A percentile compares a stretch with the other conserved stretches of the same genome.
Evolutionary conservation across 2,888 invertebrate genomes (phyloP).

Genomic region (Cryptophagus acutangulus): DNA sequence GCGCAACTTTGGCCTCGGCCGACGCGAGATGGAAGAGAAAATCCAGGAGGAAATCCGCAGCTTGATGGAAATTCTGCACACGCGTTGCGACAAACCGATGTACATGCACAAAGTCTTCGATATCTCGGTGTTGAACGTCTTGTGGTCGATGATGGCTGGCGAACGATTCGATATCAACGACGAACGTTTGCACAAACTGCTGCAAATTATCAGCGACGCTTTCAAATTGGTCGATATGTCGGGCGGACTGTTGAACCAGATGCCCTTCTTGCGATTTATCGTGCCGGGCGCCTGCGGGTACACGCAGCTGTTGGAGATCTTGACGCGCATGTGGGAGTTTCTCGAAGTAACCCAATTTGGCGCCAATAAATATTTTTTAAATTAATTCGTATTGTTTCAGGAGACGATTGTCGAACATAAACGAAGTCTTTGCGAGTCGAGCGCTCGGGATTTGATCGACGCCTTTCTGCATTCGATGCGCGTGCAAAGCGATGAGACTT

Average conservation of each 20-base stretch:
- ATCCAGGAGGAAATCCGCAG: constrained; percentile 55
- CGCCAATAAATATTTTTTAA: neutral
- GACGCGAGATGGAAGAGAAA: constrained; percentile 56
- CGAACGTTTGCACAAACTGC: constrained; percentile 51
- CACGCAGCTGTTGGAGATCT: constrained; percentile 50
- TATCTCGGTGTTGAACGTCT: constrained; percentile 60
- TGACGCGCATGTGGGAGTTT: constrained; percentile 54
- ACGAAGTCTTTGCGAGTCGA: constrained; percentile 44
- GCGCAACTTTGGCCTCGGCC: constrained; percentile 60
- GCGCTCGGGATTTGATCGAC: constrained; percentile 60
- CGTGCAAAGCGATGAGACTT: constrained; percentile 46
- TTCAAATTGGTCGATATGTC: constrained; percentile 61
- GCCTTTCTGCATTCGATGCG: constrained; percentile 59
- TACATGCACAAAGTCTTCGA: constrained; percentile 49
- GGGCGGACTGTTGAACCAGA: constrained; percentile 64
- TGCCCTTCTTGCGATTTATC: constrained; percentile 63
- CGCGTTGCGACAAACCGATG: constrained; percentile 44
- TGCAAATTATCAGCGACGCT: constrained; percentile 57
- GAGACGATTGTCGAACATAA: constrained; percentile 55
- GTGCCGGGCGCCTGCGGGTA: constrained; percentile 62
- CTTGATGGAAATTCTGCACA: constrained; percentile 50
- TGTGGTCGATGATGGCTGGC: constrained; percentile 69
- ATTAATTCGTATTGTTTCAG: constrained; percentile 40
- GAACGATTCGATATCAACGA: constrained; percentile 60
- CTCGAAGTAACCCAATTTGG: constrained; percentile 46